Conservation (phyloP, 2,888 invertebrate genomes). For the Eupithecia tripunctaria region DNA sequence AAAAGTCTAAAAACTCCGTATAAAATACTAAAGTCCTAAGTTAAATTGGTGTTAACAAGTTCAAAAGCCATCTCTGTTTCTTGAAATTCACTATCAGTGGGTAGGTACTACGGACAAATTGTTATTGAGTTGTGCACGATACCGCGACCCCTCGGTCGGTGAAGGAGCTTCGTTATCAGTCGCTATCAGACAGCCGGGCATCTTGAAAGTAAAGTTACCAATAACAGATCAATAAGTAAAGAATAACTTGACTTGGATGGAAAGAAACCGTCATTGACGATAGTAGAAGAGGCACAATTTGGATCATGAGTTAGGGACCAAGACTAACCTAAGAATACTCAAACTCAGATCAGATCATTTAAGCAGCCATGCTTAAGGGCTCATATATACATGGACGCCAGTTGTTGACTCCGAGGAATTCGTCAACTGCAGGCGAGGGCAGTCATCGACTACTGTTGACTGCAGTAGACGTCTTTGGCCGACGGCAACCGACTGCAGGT, state of each 20-base stretch:
- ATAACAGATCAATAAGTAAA: background rate
- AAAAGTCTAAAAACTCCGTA: background rate
- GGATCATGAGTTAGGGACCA: background rate
- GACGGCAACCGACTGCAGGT: too few relatives aligned
- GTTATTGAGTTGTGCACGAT: conserved; percentile 54
- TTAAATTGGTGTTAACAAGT: background rate
- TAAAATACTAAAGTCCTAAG: background rate
- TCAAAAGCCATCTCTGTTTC: conserved; percentile 2
- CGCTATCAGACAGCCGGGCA: conserved; percentile 26
- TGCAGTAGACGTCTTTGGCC: too few relatives aligned
- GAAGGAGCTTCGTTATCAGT: conserved; percentile 53
- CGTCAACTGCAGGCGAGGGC: too few relatives aligned
- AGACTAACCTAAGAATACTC: too few relatives aligned
- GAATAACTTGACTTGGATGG: background rate
- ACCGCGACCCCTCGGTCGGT: conserved; percentile 51
- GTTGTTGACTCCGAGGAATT: too few relatives aligned
- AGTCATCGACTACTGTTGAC: too few relatives aligned
- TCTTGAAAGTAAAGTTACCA: conserved; percentile 21
- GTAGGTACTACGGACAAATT: conserved; percentile 55
- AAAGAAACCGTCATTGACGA: background rate
- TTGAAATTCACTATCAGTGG: conserved; percentile 47
- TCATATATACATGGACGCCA: too few relatives aligned
- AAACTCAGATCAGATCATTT: too few relatives aligned
- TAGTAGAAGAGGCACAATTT: background rate
- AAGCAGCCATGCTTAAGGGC: too few relatives aligned